phyloP scores from a whole-genome alignment of 1,140 invertebrate species.

The Saxidomus purpurata region DNA sequence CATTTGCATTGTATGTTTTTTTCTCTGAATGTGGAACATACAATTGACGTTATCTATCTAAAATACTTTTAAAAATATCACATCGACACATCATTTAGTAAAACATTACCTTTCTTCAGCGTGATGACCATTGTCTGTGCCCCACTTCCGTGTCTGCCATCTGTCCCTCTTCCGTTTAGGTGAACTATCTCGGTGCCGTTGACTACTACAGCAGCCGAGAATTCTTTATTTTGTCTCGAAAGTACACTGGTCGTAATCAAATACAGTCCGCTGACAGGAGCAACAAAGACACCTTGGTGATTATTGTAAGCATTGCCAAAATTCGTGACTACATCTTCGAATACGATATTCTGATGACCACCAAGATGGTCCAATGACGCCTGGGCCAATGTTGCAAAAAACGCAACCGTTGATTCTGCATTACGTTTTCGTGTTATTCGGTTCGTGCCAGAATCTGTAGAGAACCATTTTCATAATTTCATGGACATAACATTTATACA shows the following conservation, averaged over 20 bases:
- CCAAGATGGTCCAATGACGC: not conserved
- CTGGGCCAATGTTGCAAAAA: not conserved
- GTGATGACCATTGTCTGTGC: not conserved
- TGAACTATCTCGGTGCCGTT: not conserved
- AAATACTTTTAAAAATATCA: no score
- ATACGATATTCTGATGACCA: conserved; percentile 12
- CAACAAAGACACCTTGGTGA: conserved; percentile 26
- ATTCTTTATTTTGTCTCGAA: conserved; percentile 1
- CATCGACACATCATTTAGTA: no score
- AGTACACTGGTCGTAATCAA: conserved; percentile 10
- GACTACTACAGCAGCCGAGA: not conserved
- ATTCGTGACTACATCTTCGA: conserved; percentile 9
- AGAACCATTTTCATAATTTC: no score
- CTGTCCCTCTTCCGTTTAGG: conserved; percentile 6
- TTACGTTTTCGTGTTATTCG: no score
- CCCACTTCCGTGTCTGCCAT: not conserved
- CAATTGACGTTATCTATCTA: no score
- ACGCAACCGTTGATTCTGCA: not conserved
- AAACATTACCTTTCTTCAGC: conserved; percentile 12
- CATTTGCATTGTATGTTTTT: no score
- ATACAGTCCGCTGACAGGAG: conserved; percentile 21
- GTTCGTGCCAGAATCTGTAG: no score
- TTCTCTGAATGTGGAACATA: no score
- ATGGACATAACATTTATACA: no score
- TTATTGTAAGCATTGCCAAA: conserved; percentile 32